Evolutionary conservation across 2,888 invertebrate species (phyloP).

Genomic region (Drosophila mettleri): DNA sequence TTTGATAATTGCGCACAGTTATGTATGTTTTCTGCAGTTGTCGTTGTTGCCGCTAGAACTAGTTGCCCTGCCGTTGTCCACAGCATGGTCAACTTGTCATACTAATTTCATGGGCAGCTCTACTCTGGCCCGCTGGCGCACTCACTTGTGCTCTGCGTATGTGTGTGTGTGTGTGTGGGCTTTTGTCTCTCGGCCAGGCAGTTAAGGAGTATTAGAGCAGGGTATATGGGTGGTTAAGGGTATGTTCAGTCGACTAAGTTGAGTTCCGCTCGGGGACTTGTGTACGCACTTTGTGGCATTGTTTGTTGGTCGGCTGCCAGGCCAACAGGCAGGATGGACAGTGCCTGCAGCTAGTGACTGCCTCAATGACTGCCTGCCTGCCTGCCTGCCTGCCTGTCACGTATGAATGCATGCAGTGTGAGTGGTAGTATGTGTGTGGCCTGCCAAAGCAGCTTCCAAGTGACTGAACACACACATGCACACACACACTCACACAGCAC

Average conservation of each 20-base stretch:
- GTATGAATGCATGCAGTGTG: constrained; percentile 18
- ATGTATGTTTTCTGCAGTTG: constrained; percentile 27
- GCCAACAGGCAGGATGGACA: constrained; percentile 6
- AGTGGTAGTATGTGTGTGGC: constrained; percentile 23
- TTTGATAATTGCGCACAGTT: constrained; percentile 62
- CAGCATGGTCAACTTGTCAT: constrained; percentile 72
- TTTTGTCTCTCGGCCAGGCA: constrained; percentile 32
- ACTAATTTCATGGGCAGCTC: constrained; percentile 62
- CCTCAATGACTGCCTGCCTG: constrained; percentile 21
- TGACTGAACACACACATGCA: constrained; percentile 49
- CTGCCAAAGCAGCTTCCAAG: constrained; percentile 66
- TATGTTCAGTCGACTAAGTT: constrained; percentile 4
- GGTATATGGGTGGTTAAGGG: background rate
- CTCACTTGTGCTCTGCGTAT: no score
- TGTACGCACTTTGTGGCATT: constrained; percentile 40
- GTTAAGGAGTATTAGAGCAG: background rate
- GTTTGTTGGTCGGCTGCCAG: constrained; percentile 37
- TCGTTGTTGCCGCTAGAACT: constrained; percentile 22
- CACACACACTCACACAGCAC: constrained; percentile 4
- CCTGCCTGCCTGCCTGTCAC: constrained; percentile 26
- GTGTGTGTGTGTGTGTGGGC: constrained; percentile 22
- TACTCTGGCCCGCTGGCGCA: constrained; percentile 7
- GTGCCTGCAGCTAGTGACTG: constrained; percentile 36
- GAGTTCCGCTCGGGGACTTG: constrained; percentile 16
- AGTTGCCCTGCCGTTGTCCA: constrained; percentile 40